Conservation (phyloP, 1,140 invertebrate genomes). For the Ericerus pela region DNA sequence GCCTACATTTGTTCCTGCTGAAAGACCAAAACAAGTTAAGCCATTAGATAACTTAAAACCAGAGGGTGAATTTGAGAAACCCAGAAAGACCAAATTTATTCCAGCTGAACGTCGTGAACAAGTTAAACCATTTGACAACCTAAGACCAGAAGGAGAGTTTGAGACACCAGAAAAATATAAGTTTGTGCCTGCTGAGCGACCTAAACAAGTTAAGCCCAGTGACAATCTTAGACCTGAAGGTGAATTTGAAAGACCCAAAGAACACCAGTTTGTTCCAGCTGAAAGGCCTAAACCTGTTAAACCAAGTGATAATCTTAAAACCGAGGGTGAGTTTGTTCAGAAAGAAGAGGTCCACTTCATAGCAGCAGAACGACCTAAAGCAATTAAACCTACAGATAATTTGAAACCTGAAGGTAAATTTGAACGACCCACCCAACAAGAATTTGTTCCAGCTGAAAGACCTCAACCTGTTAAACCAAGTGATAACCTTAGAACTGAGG, state of each 20-base stretch:
- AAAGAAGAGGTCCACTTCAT: slow-evolving; percentile 24
- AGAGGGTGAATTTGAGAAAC: slow-evolving; percentile 31
- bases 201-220: slow-evolving; percentile 29
- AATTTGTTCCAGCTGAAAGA: slow-evolving; percentile 30
- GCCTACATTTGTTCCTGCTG: slow-evolving; percentile 34
- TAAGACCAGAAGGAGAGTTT: slow-evolving; percentile 29
- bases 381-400: slow-evolving; percentile 40
- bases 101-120: no score
- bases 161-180: slow-evolving; percentile 29
- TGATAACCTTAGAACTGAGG: slow-evolving; percentile 51
- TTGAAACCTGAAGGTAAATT: slow-evolving; percentile 41
- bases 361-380: slow-evolving; percentile 35
- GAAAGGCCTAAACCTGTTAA: slow-evolving; percentile 26
- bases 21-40: slow-evolving; percentile 31
- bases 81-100: slow-evolving; percentile 20
- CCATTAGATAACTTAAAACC: slow-evolving; percentile 35
- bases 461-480: slow-evolving; percentile 28
- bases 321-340: slow-evolving; percentile 42
- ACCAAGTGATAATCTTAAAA: slow-evolving; percentile 44
- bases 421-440: slow-evolving; percentile 36
- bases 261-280: slow-evolving; percentile 33
- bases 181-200: slow-evolving; percentile 26
- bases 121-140: slow-evolving; percentile 35
- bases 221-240: slow-evolving; percentile 44
- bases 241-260: slow-evolving; percentile 36